Base-by-base conservation (phyloP, 2,888 invertebrate genomes). In the Cephus sareptanus region DNA sequence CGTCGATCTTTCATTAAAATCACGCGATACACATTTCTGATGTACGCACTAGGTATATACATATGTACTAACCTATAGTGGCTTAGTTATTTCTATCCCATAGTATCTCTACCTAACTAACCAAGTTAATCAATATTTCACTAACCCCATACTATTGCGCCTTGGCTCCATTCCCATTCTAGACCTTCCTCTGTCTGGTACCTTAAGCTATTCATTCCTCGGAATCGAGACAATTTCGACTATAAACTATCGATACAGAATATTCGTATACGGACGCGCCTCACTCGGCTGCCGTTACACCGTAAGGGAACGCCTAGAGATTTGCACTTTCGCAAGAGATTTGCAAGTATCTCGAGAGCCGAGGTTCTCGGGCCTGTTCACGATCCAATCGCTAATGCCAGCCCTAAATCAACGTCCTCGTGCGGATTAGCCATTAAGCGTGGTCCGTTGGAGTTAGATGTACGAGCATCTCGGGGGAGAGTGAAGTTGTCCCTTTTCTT, bases 351-450 rank as follows among this genome's bases (percentile, higher is more conserved):
- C 71, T 31, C 71, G 15, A 13, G 6, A 3, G 23, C 31, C 71
- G 31, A 71, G 31, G 13, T 23, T 71, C 71, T 71, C 71, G 33
- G 79, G 79, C 78, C 81, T 83, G 84, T 83, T 84, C 82, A 79
- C 84, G 81, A 83, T 82, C 81, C 85, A 86, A 87, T 86, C 84
- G 87, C 85, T 85, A 85, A 86, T 86, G 85, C 83, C 80, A 76
- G 82, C 77, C 83, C 82, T 86, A 85, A 87, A 86, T 88, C 86
- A 87, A 85, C 86, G 85, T 83, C 82, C 81, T 81, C 78, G 78
- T 81, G 81, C 76, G 83, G 84, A 86, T 87, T 86, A 87, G 82
- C 84, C 79, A 79, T 79, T 83, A 82, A 81, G 79, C 81, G 80
- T 34, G 77, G 56, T 79, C 56, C 74, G 81, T 75, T 80, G 23